phyloP scores from a whole-genome alignment of 1,140 invertebrate genomes.

The Glossosoma conforme region DNA sequence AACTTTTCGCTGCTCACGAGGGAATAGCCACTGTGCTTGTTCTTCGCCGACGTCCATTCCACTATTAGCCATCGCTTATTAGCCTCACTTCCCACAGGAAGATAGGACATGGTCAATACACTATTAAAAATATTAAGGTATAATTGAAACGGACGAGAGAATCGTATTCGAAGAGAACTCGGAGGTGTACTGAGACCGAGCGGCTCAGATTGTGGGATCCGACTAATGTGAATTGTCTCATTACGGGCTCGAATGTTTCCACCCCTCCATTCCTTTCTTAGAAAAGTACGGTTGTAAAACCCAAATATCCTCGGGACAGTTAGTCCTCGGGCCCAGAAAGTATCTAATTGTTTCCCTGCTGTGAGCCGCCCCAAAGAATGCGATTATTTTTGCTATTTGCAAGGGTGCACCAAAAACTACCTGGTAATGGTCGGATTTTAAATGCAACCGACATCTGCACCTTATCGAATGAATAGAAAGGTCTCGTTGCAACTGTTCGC shows the following conservation, averaged over 20 bases:
- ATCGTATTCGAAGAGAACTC: neutral
- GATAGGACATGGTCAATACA: conserved; percentile 12
- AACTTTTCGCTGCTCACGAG: conserved; percentile 19
- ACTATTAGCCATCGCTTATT: conserved; percentile 26
- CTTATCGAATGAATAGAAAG: too few species aligned
- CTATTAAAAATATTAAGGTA: conserved; percentile 1
- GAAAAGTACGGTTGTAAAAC: conserved; percentile 24
- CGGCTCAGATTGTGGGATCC: conserved; percentile 5
- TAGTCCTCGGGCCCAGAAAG: neutral
- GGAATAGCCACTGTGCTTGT: conserved; percentile 11
- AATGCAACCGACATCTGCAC: conserved; percentile 21
- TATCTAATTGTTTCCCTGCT: neutral
- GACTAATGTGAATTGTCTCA: conserved; percentile 10
- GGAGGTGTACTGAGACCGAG: conserved; percentile 1
- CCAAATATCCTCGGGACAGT: conserved; percentile 10
- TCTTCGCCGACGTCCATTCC: conserved; percentile 20
- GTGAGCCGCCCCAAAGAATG: conserved; percentile 7
- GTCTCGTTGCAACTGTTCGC: too few species aligned
- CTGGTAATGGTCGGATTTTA: conserved; percentile 25
- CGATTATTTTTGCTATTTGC: conserved; percentile 10
- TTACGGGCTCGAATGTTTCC: conserved; percentile 12
- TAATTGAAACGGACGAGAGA: too few species aligned
- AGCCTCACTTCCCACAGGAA: conserved; percentile 13
- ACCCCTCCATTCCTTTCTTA: conserved; percentile 15
- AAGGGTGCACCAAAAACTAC: conserved; percentile 27